phyloP scores from a whole-genome alignment of 2,888 invertebrate species.

The Sialis lutaria region DNA sequence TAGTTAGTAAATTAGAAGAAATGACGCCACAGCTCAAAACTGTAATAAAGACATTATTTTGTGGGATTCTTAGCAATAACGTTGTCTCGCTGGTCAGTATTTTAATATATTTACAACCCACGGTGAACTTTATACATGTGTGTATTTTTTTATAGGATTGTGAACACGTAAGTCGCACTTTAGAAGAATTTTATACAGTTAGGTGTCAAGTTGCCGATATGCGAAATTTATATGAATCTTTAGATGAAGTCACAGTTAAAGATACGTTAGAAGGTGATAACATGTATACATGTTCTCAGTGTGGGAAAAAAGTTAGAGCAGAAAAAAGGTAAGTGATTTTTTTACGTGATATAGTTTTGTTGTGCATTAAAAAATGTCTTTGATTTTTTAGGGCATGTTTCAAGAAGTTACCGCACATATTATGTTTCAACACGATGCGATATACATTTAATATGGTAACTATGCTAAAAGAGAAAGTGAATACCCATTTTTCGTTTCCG shows the following conservation, averaged over 20 bases:
- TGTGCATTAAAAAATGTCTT: conserved; percentile 5
- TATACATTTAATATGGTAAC: conserved; percentile 96
- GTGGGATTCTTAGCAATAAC: conserved; percentile 87
- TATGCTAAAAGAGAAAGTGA: conserved; percentile 93
- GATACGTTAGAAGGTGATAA: conserved; percentile 94
- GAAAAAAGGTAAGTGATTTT: conserved; percentile 53
- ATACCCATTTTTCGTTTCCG: conserved; percentile 93
- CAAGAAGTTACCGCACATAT: conserved; percentile 78
- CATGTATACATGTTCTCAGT: conserved; percentile 94
- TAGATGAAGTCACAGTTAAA: conserved; percentile 94
- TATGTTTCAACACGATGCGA: conserved; percentile 94
- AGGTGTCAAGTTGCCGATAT: conserved; percentile 93
- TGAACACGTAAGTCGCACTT: conserved; percentile 81
- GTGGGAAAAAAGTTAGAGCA: conserved; percentile 86
- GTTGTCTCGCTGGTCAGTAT: conserved; percentile 70
- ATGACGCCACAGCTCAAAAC: conserved; percentile 84
- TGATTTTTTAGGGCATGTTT: conserved; percentile 60
- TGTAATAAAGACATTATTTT: conserved; percentile 79
- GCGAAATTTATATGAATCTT: conserved; percentile 84
- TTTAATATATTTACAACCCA: not conserved
- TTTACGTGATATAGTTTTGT: not conserved
- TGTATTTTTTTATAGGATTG: conserved; percentile 47
- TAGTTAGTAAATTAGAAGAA: conserved; percentile 89
- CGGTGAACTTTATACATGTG: not conserved
- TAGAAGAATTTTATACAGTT: conserved; percentile 93